phyloP scores from a whole-genome alignment of 2,888 invertebrate species.

The Elysia crispata region DNA sequence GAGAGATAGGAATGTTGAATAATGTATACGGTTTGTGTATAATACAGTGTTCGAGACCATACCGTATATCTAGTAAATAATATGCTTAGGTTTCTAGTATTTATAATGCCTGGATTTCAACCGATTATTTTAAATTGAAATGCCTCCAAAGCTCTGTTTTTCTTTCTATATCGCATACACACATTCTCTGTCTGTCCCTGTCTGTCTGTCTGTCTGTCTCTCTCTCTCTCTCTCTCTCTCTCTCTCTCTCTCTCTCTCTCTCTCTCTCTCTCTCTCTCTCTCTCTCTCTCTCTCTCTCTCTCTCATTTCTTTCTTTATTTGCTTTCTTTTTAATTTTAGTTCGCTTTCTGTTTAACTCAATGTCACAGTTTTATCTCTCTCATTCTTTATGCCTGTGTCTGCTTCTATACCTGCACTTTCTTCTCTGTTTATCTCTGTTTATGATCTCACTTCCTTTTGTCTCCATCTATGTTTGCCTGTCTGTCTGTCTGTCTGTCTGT shows the following conservation, averaged over 20 bases:
- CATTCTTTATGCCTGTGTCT: not conserved
- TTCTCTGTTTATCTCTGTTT: not conserved
- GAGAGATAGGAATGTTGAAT: too few species aligned
- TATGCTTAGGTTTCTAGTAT: too few species aligned
- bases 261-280: constrained; percentile 1
- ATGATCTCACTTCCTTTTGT: not conserved
- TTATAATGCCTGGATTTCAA: too few species aligned
- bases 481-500: too few species aligned
- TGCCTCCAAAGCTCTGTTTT: too few species aligned
- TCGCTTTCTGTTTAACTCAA: not conserved
- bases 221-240: constrained; percentile 9
- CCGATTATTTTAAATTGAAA: too few species aligned
- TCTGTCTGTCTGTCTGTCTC: not conserved
- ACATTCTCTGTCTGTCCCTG: constrained; percentile 19
- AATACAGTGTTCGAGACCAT: too few species aligned
- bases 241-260: constrained; percentile 17
- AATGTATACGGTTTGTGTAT: too few species aligned
- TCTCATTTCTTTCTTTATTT: too few species aligned
- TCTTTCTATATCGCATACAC: not conserved
- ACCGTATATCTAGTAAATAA: too few species aligned
- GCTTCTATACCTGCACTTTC: not conserved
- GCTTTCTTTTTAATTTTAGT: not conserved
- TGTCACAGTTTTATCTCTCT: not conserved
- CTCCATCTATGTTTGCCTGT: too few species aligned
- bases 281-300: constrained; percentile 20